Percentiles rank a stretch among this genome's conserved stretches.
Conservation (phyloP, 2,113 vertebrate genomes). For the Irena cyanogastra region DNA sequence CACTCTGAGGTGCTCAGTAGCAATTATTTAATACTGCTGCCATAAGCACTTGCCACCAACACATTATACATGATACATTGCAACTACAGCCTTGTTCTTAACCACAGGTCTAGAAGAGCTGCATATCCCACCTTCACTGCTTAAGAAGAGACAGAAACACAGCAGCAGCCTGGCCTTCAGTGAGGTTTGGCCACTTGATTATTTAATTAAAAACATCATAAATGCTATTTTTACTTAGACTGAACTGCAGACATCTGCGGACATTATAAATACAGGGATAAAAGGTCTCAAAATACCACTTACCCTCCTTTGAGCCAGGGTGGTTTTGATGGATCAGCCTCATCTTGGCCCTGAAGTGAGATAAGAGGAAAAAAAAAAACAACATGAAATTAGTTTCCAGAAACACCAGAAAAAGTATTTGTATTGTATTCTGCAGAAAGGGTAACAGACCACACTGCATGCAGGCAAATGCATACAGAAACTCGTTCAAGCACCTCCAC, state of each 20-base stretch:
- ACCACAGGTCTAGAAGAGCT: neutral
- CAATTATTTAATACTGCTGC: neutral
- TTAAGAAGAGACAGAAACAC: neutral
- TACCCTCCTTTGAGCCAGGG: slow-evolving; percentile 92
- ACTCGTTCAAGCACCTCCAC: neutral
- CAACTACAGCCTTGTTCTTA: neutral
- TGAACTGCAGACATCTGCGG: neutral
- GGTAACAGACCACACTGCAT: neutral
- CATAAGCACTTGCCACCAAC: neutral
- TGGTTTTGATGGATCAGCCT: slow-evolving; percentile 77
- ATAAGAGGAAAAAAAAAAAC: neutral
- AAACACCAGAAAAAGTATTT: neutral
- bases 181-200: neutral
- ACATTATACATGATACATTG: neutral
- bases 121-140: neutral
- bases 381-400: neutral
- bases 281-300: slow-evolving; percentile 51
- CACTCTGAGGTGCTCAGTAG: neutral
- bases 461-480: slow-evolving; percentile 12
- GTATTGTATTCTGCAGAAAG: neutral
- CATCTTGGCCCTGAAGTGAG: slow-evolving; percentile 75
- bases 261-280: neutral
- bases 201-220: neutral
- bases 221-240: neutral
- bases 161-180: neutral